phyloP scores from a whole-genome alignment of 2,113 vertebrate species.

The Zosterops pallidus region DNA sequence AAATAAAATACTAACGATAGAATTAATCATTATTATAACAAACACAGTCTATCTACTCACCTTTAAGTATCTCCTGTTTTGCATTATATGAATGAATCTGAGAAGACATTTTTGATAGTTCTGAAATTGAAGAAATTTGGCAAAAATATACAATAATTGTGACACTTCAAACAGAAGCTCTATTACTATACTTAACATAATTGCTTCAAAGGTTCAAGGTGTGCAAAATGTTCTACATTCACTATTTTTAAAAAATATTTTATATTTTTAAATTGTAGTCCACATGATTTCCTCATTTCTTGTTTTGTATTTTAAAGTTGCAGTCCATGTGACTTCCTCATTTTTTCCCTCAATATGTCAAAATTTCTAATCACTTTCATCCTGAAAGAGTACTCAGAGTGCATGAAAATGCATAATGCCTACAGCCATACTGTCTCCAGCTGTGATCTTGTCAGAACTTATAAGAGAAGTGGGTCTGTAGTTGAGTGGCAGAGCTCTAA shows the following conservation, averaged over 20 bases:
- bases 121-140: not conserved
- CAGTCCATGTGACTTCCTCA: not conserved
- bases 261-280: not conserved
- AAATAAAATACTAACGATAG: not conserved
- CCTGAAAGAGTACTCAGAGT: not conserved
- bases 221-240: not conserved
- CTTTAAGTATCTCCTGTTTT: not conserved
- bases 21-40: not conserved
- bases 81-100: not conserved
- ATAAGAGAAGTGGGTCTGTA: not conserved
- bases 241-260: not conserved
- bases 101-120: not conserved
- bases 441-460: not conserved
- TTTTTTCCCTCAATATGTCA: not conserved
- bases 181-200: not conserved
- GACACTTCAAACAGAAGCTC: not conserved
- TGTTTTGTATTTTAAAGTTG: not conserved
- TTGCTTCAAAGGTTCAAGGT: not conserved
- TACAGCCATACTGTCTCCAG: not conserved
- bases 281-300: not conserved
- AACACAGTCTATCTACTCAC: not conserved
- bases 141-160: not conserved
- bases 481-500: not conserved
- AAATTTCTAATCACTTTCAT: not conserved
- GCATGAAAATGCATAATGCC: not conserved